Percentiles rank a stretch among this genome's conserved stretches.
Evolutionary conservation across 2,888 invertebrate genomes (phyloP).

Genomic region (Brachyptera putata): DNA sequence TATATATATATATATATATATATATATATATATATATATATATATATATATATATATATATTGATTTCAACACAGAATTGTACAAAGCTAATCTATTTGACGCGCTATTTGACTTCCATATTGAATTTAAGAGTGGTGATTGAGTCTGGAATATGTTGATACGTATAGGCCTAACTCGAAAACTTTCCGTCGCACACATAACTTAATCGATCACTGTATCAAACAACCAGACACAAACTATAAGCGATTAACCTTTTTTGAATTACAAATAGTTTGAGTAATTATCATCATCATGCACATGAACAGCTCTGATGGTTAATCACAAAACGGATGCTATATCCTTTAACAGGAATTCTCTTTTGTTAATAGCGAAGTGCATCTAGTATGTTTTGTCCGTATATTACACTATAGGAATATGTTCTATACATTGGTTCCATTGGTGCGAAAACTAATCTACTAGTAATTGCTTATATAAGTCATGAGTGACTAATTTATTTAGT

Average conservation of each 20-base stretch:
- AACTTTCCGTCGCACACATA: no score
- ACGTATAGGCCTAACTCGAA: no score
- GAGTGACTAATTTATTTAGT: conserved; percentile 10
- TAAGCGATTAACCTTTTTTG: no score
- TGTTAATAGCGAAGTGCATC: neutral
- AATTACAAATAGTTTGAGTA: no score
- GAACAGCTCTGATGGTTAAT: no score
- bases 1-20: neutral
- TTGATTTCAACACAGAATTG: no score
- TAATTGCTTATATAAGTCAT: neutral
- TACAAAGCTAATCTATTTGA: no score
- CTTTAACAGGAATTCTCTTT: neutral
- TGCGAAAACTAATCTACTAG: conserved; percentile 3
- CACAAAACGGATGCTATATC: neutral
- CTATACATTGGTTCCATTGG: neutral
- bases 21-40: conserved; percentile 4
- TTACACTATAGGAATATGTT: neutral
- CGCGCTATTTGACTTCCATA: no score
- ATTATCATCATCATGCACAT: no score
- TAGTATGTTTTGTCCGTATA: neutral
- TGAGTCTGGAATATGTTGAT: no score
- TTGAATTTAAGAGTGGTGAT: no score
- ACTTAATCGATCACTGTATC: neutral
- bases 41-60: neutral
- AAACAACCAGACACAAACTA: no score